Base-by-base conservation (phyloP, 1,140 invertebrate species). In the Himalopsyche phryganea region DNA sequence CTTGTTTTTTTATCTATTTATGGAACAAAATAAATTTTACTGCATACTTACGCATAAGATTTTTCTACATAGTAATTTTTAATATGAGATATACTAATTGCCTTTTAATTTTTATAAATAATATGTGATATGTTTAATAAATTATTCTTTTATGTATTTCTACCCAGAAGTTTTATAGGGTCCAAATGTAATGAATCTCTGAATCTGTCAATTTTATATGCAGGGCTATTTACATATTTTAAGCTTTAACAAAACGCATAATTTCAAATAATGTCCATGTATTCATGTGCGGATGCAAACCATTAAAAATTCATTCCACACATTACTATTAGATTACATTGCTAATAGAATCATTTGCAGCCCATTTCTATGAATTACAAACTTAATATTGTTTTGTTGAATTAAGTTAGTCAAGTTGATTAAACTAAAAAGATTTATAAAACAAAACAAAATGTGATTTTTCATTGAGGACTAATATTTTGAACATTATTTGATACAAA, bases 21-120 rank as follows among this genome's bases (percentile, higher is more conserved):
- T 61, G 44, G 53, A 49, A 54, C n/a, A 58, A 33, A 42, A 47
- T 42, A 33, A 35, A 41, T 50, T 40, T 55, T 56, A 41, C 40
- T 57, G 17, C 45, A 57, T 60, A 48, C 36, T 40, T 41, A 13
- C 54, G 40, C 54, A 35, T 57, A 57, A 57, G 54, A 50, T 57
- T 28, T 57, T 61, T 57, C 55, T 54, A 54, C 19, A 20, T 49
- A 52, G 41, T 55, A 49, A 38, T 44, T 55, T 56, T 61, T 48
- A 52, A 42, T 50, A 55, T 42, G 52, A 56, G 41, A 56, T 61
- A 61, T 61, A 61, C 55, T 61, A 53, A 61, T 50, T 52, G 60
- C 60, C 60, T 61, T 61, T 61, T 61, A 61, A 61, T 61, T 61
- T 61, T 61, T 46, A 57, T 46, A 57, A 53, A 60, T 53, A 59